phyloP scores from a whole-genome alignment of 2,888 invertebrate genomes.

The Aethes cnicana region DNA sequence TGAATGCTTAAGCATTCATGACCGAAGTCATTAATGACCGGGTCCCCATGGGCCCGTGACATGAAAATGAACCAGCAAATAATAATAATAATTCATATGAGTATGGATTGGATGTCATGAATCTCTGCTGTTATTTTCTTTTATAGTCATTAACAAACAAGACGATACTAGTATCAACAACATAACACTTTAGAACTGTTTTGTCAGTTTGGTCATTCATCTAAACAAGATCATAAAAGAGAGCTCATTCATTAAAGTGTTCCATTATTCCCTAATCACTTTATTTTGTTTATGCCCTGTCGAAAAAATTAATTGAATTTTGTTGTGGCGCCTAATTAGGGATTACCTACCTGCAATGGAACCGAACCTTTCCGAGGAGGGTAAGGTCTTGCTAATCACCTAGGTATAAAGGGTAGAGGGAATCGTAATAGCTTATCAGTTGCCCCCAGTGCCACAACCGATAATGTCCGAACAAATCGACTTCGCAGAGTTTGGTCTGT shows the following conservation, averaged over 20 bases:
- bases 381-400: constrained; percentile 42
- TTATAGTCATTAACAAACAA: no score
- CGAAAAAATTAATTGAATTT: not conserved
- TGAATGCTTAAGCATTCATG: no score
- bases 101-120: no score
- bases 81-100: no score
- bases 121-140: no score
- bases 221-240: constrained; percentile 12
- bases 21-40: no score
- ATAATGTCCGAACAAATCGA: constrained; percentile 39
- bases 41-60: no score
- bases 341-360: constrained; percentile 32
- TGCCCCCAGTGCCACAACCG: constrained; percentile 40
- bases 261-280: constrained; percentile 9
- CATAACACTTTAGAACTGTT: not conserved
- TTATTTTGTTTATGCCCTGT: constrained; percentile 12
- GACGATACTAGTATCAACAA: not conserved
- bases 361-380: constrained; percentile 36
- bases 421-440: constrained; percentile 38
- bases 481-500: constrained; percentile 29
- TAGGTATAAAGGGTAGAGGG: constrained; percentile 38
- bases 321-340: constrained; percentile 31
- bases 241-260: not conserved
- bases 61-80: no score
- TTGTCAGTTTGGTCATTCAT: not conserved